phyloP scores from a whole-genome alignment of 2,797 vertebrate species.

The Protosalanx chinensis region DNA sequence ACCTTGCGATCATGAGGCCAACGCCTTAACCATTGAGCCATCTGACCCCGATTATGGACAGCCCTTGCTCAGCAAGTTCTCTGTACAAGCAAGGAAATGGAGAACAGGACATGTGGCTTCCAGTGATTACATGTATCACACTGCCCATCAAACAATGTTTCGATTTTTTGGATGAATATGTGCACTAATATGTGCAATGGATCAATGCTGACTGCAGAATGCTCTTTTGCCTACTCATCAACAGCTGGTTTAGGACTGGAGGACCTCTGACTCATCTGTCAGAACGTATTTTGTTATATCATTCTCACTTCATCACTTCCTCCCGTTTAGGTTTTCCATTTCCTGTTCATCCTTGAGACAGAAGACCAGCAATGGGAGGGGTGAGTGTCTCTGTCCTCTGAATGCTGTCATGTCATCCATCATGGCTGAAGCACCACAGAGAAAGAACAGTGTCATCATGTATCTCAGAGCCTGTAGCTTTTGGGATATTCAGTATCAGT shows the following conservation, averaged over 20 bases:
- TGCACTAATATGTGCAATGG: too few species aligned
- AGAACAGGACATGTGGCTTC: neutral
- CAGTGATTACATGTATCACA: too few species aligned
- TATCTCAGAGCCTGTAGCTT: neutral
- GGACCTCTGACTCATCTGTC: too few species aligned
- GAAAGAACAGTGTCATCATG: neutral
- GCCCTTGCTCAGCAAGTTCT: neutral
- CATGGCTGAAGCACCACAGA: neutral
- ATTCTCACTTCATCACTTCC: constrained; percentile 14
- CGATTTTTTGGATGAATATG: too few species aligned
- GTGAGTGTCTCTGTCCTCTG: constrained; percentile 46
- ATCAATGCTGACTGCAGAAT: too few species aligned
- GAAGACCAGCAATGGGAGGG: constrained; percentile 58
- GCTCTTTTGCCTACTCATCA: too few species aligned
- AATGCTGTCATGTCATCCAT: neutral
- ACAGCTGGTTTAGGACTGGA: too few species aligned
- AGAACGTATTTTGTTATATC: neutral
- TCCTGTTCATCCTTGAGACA: constrained; percentile 45
- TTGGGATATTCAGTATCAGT: neutral
- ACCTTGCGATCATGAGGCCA: too few species aligned
- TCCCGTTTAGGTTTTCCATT: constrained; percentile 45
- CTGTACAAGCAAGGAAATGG: neutral
- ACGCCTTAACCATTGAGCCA: too few species aligned
- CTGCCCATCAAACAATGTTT: too few species aligned
- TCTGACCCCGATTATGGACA: too few species aligned